phyloP scores from a whole-genome alignment of 37 sponge, comb jelly and placozoan genomes.

The Cliona cf. orientalis region DNA sequence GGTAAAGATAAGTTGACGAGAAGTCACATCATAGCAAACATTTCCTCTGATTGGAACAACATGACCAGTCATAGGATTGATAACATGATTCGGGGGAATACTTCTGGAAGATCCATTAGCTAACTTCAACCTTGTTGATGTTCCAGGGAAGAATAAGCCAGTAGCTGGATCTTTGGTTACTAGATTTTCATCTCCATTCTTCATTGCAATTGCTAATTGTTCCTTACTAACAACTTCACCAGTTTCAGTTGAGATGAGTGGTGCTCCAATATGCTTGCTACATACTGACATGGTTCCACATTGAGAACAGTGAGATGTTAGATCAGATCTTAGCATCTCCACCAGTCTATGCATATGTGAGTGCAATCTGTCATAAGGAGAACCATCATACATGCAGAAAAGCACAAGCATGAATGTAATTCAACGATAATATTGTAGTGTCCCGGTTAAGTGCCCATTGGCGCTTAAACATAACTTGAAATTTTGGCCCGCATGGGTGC shows the following conservation, averaged over 20 bases:
- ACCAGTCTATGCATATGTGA: neutral
- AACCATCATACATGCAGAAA: too few species aligned
- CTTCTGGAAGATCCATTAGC: neutral
- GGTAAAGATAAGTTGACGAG: neutral
- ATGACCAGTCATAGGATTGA: neutral
- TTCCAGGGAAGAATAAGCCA: neutral
- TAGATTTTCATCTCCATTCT: neutral
- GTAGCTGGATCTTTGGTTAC: neutral
- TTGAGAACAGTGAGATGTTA: neutral
- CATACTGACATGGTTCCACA: neutral
- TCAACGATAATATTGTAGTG: too few species aligned
- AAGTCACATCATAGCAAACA: neutral
- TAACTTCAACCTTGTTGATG: neutral
- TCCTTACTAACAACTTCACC: neutral
- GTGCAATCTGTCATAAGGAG: too few species aligned
- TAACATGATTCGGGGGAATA: constrained; percentile 6
- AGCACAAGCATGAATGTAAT: too few species aligned
- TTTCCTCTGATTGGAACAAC: constrained; percentile 1
- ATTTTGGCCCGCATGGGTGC: too few species aligned
- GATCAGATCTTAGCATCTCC: neutral
- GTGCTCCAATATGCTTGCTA: neutral
- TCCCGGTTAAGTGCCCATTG: too few species aligned
- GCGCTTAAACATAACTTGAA: too few species aligned
- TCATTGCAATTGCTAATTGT: neutral
- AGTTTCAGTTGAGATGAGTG: neutral